These are phyloP conservation scores for Thamnophis elegans DNA, from an alignment of 2,797 vertebrate genomes.

Conservation along the genomic window DNA sequence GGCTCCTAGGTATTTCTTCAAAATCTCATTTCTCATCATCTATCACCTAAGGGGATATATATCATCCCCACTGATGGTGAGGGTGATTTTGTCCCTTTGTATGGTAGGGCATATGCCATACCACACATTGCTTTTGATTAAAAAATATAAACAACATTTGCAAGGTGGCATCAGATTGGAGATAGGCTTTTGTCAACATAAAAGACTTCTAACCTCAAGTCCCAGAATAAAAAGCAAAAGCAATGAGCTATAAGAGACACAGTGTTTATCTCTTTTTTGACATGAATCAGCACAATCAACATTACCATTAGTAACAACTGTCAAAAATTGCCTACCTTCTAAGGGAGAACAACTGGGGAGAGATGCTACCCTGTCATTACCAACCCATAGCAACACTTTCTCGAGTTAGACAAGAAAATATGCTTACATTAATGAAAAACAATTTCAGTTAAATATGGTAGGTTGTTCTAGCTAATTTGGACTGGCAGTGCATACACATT, in stretches of 20 bases:
- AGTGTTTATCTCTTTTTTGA: neutral
- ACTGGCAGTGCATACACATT: constrained; percentile 1
- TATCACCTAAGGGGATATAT: neutral
- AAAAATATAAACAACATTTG: neutral
- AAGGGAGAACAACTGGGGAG: neutral
- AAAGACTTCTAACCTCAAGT: neutral
- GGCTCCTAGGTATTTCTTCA: neutral
- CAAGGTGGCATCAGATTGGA: neutral
- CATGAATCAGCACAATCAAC: constrained; percentile 8
- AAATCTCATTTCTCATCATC: neutral
- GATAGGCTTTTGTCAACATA: neutral
- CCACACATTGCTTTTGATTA: neutral
- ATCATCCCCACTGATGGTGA: neutral
- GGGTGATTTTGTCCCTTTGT: neutral
- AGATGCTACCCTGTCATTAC: constrained; percentile 19
- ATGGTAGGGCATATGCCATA: neutral
- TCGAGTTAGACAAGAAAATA: constrained; percentile 37
- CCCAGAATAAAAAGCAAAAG: neutral
- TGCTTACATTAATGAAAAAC: constrained; percentile 53
- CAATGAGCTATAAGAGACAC: neutral
- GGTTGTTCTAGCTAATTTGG: constrained; percentile 33
- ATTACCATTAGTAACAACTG: constrained; percentile 9
- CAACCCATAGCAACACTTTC: constrained; percentile 40
- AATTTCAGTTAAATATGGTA: constrained; percentile 32
- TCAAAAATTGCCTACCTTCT: neutral